A percentile compares a stretch with the other conserved stretches of the same genome.
phyloP scores from a whole-genome alignment of 2,797 vertebrate genomes.

The Melanotaenia pygmaea region DNA sequence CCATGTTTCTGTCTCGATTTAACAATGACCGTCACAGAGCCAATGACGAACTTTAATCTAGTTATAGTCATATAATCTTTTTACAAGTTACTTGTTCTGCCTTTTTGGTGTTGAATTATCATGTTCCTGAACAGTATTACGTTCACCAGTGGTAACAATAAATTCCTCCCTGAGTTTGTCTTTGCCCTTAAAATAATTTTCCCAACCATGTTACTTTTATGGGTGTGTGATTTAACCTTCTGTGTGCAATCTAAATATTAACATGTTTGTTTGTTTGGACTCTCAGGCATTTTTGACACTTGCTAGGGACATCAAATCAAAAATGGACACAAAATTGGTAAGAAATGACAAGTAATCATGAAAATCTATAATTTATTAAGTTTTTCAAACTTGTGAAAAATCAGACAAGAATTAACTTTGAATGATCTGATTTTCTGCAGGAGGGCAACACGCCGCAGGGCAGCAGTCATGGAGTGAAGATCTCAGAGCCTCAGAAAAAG shows the following conservation, averaged over 20 bases:
- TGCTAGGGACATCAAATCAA: slow-evolving; percentile 98
- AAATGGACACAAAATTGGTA: slow-evolving; percentile 99
- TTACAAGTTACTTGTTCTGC: too few species aligned
- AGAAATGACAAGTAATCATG: slow-evolving; percentile 53
- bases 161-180: neutral
- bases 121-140: too few species aligned
- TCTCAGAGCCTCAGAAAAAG: slow-evolving; percentile 96
- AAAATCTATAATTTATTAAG: rapidly evolving
- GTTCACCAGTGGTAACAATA: neutral
- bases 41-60: neutral
- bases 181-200: neutral
- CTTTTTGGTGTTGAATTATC: neutral
- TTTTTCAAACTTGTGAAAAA: neutral
- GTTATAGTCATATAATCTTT: neutral
- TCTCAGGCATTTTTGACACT: slow-evolving; percentile 94
- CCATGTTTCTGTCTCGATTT: too few species aligned
- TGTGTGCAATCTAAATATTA: neutral
- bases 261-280: slow-evolving; percentile 22
- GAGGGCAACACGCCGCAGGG: slow-evolving; percentile 95
- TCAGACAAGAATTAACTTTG: neutral
- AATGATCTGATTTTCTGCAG: slow-evolving; percentile 75
- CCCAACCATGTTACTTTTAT: neutral
- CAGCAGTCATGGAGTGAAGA: slow-evolving; percentile 93
- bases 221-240: too few species aligned
- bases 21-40: neutral